phyloP scores from a whole-genome alignment of 2,113 vertebrate genomes.

The Centropus unirufus region DNA sequence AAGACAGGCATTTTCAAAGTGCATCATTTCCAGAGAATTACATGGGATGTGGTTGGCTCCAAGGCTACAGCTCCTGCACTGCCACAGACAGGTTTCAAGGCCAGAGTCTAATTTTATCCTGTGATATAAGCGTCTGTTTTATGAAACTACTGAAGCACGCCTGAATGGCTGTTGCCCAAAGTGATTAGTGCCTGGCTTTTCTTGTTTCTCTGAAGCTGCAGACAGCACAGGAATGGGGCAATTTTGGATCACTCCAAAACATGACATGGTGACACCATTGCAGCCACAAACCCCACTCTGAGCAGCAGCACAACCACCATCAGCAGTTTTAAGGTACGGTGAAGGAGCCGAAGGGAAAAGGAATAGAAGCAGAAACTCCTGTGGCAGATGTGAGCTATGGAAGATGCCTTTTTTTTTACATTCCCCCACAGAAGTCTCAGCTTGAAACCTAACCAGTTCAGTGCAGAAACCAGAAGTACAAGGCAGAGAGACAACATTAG shows the following conservation, averaged over 20 bases:
- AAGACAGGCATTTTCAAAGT: conserved; percentile 16
- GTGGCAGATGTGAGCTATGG: fast-evolving
- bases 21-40: conserved; percentile 11
- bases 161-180: neutral
- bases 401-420: neutral
- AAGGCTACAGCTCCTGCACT: conserved; percentile 19
- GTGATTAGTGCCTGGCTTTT: neutral
- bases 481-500: neutral
- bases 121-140: neutral
- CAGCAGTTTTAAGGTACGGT: neutral
- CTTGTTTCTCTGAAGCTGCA: neutral
- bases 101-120: conserved; percentile 38
- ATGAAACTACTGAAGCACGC: neutral
- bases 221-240: fast-evolving
- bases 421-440: neutral
- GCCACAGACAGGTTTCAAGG: conserved; percentile 23
- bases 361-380: neutral
- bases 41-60: conserved; percentile 24
- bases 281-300: neutral
- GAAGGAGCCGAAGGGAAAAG: neutral
- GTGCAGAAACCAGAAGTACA: neutral
- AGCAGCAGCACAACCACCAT: neutral
- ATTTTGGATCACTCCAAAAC: fast-evolving
- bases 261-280: fast-evolving
- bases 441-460: neutral